These are phyloP conservation scores for Myiozetetes cayanensis DNA, from an alignment of 2,113 vertebrate genomes.

Conservation along the genomic window DNA sequence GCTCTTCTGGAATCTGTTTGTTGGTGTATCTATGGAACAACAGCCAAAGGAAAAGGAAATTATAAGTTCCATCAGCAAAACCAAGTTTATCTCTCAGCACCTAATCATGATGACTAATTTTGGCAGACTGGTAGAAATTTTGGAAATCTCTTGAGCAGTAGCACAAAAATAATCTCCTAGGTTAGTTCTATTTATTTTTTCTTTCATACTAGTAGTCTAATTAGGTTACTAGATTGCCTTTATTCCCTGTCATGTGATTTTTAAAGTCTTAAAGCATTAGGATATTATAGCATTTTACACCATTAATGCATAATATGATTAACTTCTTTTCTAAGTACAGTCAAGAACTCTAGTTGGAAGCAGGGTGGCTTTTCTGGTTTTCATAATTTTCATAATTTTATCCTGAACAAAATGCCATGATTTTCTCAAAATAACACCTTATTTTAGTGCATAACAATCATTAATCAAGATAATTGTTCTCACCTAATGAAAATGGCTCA, in stretches of 20 bases:
- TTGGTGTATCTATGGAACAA: background rate
- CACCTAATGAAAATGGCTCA: constrained; percentile 7
- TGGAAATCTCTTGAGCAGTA: background rate
- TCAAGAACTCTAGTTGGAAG: background rate
- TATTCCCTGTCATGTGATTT: background rate
- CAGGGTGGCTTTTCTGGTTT: background rate
- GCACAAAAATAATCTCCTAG: background rate
- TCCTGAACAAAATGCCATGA: background rate
- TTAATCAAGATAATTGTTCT: background rate
- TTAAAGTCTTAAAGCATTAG: background rate
- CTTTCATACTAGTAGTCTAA: background rate
- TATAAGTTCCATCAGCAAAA: background rate
- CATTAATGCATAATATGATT: background rate
- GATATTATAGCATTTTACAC: background rate
- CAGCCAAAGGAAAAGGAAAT: background rate
- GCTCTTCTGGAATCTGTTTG: background rate
- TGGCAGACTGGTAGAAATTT: background rate
- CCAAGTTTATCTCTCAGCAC: background rate
- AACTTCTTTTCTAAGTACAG: background rate
- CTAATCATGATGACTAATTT: background rate
- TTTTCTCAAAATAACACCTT: background rate
- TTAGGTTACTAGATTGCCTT: background rate
- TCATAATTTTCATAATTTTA: background rate
- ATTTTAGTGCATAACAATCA: background rate
- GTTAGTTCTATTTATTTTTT: background rate